A percentile compares a stretch with the other conserved stretches of the same genome.
Conservation (phyloP, 2,888 invertebrate genomes). For the Mechanitis mazaeus region DNA sequence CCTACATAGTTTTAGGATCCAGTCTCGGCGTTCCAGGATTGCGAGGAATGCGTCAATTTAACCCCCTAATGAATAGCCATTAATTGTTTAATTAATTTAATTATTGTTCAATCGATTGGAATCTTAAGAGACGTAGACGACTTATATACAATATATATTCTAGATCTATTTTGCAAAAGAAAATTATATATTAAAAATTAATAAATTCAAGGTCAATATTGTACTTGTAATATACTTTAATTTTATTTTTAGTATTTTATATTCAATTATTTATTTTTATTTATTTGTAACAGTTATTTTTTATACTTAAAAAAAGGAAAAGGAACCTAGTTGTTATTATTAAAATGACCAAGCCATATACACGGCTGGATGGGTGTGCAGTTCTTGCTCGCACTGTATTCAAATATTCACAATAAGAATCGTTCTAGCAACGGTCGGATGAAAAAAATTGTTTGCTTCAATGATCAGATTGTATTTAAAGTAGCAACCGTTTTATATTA, state of each 20-base stretch:
- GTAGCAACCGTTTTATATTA: no score
- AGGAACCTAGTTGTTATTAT: no score
- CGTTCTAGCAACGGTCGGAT: slow-evolving; percentile 14
- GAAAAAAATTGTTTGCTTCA: slow-evolving; percentile 24
- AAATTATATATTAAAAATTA: no score
- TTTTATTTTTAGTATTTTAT: no score
- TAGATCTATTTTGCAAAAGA: background rate
- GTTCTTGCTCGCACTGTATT: slow-evolving; percentile 16
- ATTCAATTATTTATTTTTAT: no score
- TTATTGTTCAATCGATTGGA: slow-evolving; percentile 4
- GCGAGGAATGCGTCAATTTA: slow-evolving; percentile 7
- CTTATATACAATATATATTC: slow-evolving; percentile 1
- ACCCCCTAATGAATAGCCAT: background rate
- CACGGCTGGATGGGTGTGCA: slow-evolving; percentile 11
- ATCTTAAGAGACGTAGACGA: slow-evolving; percentile 8
- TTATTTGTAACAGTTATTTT: no score
- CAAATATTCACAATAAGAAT: slow-evolving; percentile 19
- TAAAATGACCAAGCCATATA: no score
- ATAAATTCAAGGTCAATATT: no score
- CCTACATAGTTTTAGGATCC: background rate
- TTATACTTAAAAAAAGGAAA: no score
- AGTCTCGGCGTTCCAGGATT: background rate
- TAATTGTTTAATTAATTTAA: no score
- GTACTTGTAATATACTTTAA: no score
- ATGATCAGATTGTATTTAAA: slow-evolving; percentile 17